phyloP scores from a whole-genome alignment of 1,140 invertebrate species.

The Pinna nobilis region DNA sequence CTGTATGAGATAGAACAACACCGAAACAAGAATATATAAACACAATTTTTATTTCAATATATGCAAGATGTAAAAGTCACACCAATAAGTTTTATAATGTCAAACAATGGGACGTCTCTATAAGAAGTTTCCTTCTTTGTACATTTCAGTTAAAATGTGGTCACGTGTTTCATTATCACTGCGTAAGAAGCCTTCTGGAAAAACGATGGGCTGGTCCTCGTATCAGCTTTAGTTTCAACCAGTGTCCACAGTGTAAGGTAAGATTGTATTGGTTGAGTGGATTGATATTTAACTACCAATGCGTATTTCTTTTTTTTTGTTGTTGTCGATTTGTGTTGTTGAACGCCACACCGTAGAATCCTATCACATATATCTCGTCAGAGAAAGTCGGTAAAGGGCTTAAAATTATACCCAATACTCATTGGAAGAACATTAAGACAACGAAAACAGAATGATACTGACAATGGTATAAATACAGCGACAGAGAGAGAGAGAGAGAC shows the following conservation, averaged over 20 bases:
- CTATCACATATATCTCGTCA: not conserved
- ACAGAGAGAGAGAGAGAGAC: too few relatives aligned
- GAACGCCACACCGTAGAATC: not conserved
- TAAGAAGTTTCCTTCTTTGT: not conserved
- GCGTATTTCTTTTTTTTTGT: not conserved
- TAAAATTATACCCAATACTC: not conserved
- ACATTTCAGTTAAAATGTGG: constrained; percentile 88
- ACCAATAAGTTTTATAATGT: too few relatives aligned
- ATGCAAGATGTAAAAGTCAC: too few relatives aligned
- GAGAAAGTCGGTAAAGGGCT: not conserved
- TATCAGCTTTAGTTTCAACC: constrained; percentile 95
- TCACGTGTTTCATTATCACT: constrained; percentile 96
- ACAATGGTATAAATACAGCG: not conserved
- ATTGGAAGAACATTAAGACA: not conserved
- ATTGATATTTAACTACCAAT: not conserved
- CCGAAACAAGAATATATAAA: too few relatives aligned
- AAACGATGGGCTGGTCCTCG: constrained; percentile 95
- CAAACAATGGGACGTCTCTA: too few relatives aligned
- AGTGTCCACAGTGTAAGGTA: constrained; percentile 97
- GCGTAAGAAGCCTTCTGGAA: constrained; percentile 88
- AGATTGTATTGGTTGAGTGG: constrained; percentile 31
- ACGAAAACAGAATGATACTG: not conserved
- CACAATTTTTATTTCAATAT: too few relatives aligned
- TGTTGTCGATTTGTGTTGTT: not conserved
- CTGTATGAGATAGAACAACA: too few relatives aligned